Evolutionary conservation across 2,113 vertebrate genomes (phyloP).

Genomic region (Periophthalmus modestus): DNA sequence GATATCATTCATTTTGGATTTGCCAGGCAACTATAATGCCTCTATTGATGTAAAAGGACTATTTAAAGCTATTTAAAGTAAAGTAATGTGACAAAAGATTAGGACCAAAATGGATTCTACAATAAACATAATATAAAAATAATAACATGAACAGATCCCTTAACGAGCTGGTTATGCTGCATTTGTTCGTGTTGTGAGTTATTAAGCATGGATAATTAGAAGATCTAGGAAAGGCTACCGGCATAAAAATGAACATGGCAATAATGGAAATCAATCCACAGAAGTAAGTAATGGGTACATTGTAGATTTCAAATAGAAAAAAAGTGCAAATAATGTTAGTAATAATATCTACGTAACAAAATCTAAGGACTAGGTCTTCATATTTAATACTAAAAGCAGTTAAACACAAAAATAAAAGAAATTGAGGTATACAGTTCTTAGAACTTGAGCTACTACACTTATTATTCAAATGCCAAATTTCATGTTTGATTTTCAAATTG

Average conservation of each 20-base stretch:
- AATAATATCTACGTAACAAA: neutral
- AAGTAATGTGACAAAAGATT: constrained; percentile 1
- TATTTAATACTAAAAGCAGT: neutral
- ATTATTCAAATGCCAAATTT: neutral
- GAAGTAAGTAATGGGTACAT: neutral
- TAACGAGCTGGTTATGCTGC: neutral
- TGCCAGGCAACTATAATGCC: neutral
- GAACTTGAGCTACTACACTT: neutral
- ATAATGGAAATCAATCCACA: neutral
- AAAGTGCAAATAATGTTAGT: neutral
- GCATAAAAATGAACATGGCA: too few species aligned
- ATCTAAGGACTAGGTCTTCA: neutral
- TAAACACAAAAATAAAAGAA: neutral
- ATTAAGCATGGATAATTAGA: neutral
- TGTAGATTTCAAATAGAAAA: neutral
- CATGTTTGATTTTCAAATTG: neutral
- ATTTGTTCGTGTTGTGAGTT: neutral
- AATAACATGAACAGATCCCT: neutral
- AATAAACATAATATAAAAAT: neutral
- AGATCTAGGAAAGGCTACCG: neutral
- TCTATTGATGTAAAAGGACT: constrained; percentile 10
- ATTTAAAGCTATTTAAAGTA: constrained; percentile 5
- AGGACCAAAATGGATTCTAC: neutral
- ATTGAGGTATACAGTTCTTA: neutral
- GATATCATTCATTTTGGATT: too few species aligned